Conservation (phyloP, 2,797 vertebrate genomes). For the Serranus cabrilla region DNA sequence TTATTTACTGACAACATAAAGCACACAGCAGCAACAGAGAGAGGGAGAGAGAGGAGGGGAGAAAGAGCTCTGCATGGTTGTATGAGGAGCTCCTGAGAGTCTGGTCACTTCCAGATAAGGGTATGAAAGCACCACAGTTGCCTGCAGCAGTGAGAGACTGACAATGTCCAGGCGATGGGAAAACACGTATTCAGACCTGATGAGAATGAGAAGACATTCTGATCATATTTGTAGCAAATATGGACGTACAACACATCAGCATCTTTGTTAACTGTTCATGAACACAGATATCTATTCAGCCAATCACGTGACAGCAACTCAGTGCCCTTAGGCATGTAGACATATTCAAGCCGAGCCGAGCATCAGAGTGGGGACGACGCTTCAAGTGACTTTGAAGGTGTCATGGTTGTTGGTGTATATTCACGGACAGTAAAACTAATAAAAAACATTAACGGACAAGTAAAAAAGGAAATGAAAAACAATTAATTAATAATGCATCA, state of each 20-base stretch:
- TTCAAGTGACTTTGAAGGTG: too few relatives aligned
- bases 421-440: too few relatives aligned
- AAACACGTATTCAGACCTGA: slow-evolving; percentile 57
- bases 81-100: slow-evolving; percentile 67
- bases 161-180: slow-evolving; percentile 70
- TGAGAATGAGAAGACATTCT: slow-evolving; percentile 38
- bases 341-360: too few relatives aligned
- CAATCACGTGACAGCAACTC: too few relatives aligned
- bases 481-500: too few relatives aligned
- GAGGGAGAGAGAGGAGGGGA: slow-evolving; percentile 29
- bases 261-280: too few relatives aligned
- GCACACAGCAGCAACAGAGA: slow-evolving; percentile 64
- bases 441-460: too few relatives aligned
- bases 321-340: too few relatives aligned
- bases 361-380: too few relatives aligned
- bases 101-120: slow-evolving; percentile 83
- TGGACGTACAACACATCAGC: neutral
- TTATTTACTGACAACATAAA: slow-evolving; percentile 81
- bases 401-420: too few relatives aligned
- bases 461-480: too few relatives aligned
- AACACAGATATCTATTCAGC: too few relatives aligned
- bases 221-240: slow-evolving; percentile 41
- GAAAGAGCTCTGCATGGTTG: slow-evolving; percentile 43
- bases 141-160: slow-evolving; percentile 61
- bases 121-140: slow-evolving; percentile 65